phyloP scores from a whole-genome alignment of 2,888 invertebrate genomes.

The Lithodes maja region DNA sequence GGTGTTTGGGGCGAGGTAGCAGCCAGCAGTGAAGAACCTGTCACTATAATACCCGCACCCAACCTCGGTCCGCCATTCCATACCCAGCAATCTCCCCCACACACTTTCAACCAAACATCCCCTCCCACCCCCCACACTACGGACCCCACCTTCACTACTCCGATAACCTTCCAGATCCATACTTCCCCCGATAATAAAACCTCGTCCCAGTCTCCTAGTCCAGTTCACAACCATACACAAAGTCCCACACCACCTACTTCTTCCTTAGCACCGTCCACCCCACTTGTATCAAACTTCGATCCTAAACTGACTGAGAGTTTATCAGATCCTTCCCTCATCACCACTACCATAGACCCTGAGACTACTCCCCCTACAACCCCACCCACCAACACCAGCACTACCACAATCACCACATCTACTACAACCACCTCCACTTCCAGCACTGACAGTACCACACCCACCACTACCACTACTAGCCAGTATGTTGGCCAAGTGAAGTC shows the following conservation, averaged over 20 bases:
- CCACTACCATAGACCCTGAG: neutral
- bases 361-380: neutral
- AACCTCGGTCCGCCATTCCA: neutral
- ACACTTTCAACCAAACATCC: neutral
- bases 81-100: neutral
- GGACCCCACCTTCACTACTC: neutral
- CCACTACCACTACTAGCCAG: neutral
- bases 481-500: neutral
- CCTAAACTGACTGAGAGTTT: no score
- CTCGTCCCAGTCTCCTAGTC: neutral
- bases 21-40: constrained; percentile 28
- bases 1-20: constrained; percentile 24
- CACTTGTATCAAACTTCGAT: neutral
- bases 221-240: neutral
- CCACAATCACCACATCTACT: constrained; percentile 12
- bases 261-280: neutral
- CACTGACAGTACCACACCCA: neutral
- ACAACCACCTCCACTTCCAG: constrained; percentile 3
- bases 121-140: neutral
- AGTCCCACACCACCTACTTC: neutral
- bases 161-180: neutral
- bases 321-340: neutral
- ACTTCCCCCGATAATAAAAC: neutral
- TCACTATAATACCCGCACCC: constrained; percentile 31
- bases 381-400: constrained; percentile 4